Base-by-base conservation (phyloP, 2,113 vertebrate species). In the Anolis sagrei region DNA sequence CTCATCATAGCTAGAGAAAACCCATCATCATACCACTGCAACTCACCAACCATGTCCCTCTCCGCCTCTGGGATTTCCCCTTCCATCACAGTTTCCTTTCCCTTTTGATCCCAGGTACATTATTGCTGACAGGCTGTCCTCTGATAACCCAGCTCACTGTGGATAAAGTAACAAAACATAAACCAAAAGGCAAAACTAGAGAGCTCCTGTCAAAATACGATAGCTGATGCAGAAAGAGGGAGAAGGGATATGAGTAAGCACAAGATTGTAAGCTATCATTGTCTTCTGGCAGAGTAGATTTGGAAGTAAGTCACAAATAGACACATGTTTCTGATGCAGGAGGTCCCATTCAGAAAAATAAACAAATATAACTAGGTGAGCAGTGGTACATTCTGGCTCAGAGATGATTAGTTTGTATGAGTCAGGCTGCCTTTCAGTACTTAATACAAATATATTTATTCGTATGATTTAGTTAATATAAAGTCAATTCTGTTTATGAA, bases 381-480 rank as follows among this genome's bases (percentile, higher is more conserved):
- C 16, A 39, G 62, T 68, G 64, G 75, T 25, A 36, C 18, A 58
- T 34, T 23, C 8, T 68, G n/a, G 39, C 64, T 68, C 36, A 76
- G 19, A 76, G 44, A 61, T 58, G 66, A 58, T 69, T 48, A 70
- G 19, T 79, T 19, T 49, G 68, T n/a, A 54, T 78, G 66, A 79
- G 34, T 85, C 66, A 79, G 32, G 78, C 54, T 16, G 72, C 49
- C 29, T 70, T 69, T 72, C 76, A 44, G 29, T 70, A 44, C 51
- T 70, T 34, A n/a, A 16, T 48, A 29, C 66, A 78, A 70, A 61
- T 49, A 78, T 61, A 18, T 70, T 85, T 78, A 48, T 58, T 78
- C 75, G 78, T 72, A 70, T 44, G 83, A 75, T 83, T 62, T 34
- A 75, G 54, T 75, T 83, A 75, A 75, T 74, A 36, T 39, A 64